phyloP scores from a whole-genome alignment of 2,113 vertebrate genomes.

The Gavialis gangeticus region DNA sequence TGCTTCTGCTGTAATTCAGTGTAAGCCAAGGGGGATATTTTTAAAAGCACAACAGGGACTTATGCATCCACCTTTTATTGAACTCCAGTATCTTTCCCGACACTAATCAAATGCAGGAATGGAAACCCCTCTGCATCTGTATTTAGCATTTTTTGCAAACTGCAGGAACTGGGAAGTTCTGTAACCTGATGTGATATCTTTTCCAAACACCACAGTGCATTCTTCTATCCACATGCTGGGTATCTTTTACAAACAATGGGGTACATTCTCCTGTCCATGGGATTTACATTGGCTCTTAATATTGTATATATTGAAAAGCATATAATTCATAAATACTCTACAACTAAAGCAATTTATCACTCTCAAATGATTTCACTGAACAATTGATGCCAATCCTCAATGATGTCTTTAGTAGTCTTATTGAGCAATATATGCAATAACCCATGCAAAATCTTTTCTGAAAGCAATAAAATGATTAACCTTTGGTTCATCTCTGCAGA shows the following conservation, averaged over 20 bases:
- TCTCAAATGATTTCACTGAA: neutral
- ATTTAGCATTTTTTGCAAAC: neutral
- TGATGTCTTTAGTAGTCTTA: neutral
- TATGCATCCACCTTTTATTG: neutral
- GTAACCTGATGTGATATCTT: neutral
- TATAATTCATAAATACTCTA: neutral
- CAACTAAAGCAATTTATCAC: neutral
- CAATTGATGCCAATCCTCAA: neutral
- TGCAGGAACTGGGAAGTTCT: neutral
- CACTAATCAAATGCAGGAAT: neutral
- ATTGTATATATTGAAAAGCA: neutral
- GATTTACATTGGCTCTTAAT: no score
- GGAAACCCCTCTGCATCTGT: neutral
- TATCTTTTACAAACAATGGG: neutral
- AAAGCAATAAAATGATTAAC: conserved; percentile 69
- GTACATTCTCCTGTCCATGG: neutral
- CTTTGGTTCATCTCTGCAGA: conserved; percentile 91
- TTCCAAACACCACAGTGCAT: neutral
- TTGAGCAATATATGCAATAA: neutral
- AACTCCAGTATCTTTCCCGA: neutral
- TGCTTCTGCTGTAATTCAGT: neutral
- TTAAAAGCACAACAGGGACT: neutral
- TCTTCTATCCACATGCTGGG: neutral
- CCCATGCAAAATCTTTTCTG: neutral
- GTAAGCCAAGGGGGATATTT: neutral